phyloP scores from a whole-genome alignment of 1,140 invertebrate genomes.

The Pinna nobilis region DNA sequence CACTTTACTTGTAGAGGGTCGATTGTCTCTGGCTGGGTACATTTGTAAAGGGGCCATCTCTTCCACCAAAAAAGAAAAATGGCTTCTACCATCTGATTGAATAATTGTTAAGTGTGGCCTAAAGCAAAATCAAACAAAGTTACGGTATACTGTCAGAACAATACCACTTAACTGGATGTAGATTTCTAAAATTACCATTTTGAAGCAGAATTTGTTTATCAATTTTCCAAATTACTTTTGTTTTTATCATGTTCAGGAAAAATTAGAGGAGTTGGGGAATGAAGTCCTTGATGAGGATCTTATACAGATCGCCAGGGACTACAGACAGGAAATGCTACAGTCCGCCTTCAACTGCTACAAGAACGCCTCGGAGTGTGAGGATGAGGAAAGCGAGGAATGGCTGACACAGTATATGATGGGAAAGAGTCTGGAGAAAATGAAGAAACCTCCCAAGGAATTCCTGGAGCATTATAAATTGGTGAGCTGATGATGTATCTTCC shows the following conservation, averaged over 20 bases:
- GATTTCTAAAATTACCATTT: too few relatives aligned
- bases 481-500: constrained; percentile 22
- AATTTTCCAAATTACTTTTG: not conserved
- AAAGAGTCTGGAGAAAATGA: constrained; percentile 84
- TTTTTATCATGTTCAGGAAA: not conserved
- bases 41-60: too few relatives aligned
- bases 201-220: not conserved
- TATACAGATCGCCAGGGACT: constrained; percentile 83
- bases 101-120: too few relatives aligned
- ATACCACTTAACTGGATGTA: too few relatives aligned
- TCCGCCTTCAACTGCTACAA: constrained; percentile 86
- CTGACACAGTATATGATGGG: constrained; percentile 94
- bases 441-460: constrained; percentile 82
- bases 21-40: too few relatives aligned
- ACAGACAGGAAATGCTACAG: constrained; percentile 86
- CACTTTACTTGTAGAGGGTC: too few relatives aligned
- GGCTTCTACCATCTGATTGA: too few relatives aligned
- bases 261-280: not conserved
- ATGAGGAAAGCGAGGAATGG: constrained; percentile 81
- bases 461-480: constrained; percentile 86
- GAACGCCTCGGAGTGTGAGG: constrained; percentile 79
- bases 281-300: constrained; percentile 75
- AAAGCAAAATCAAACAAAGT: too few relatives aligned
- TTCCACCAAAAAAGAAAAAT: too few relatives aligned
- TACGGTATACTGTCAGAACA: too few relatives aligned